Evolutionary conservation across 2,888 invertebrate genomes (phyloP).

Genomic region (Coecobrya sp.): DNA sequence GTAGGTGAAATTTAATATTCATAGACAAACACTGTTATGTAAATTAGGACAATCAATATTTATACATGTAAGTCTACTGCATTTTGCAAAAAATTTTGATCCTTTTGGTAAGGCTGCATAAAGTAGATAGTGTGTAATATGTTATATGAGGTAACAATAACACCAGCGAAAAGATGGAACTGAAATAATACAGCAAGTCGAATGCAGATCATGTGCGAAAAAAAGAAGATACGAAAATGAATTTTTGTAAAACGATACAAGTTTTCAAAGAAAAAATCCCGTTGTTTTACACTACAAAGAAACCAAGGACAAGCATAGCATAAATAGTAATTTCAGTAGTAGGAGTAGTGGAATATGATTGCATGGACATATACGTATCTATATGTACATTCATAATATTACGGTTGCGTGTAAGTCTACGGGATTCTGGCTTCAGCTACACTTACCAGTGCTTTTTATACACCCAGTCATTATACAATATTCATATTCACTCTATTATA

Average conservation of each 20-base stretch:
- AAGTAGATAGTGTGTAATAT: background rate
- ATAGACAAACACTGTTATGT: conserved; percentile 12
- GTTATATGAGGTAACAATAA: background rate
- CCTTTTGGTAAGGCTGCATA: background rate
- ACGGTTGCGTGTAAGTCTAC: background rate
- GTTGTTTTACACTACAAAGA: background rate
- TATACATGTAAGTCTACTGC: conserved; percentile 4
- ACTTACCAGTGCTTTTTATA: conserved; percentile 5
- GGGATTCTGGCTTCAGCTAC: background rate
- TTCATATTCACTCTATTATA: conserved; percentile 34
- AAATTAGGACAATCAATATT: conserved; percentile 28
- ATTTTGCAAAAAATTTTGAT: conserved; percentile 2
- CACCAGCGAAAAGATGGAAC: background rate
- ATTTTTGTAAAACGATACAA: background rate
- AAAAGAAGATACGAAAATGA: background rate
- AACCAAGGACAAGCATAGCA: conserved; percentile 20
- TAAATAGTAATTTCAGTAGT: background rate
- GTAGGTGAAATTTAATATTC: background rate
- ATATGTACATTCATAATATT: background rate
- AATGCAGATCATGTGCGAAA: conserved; percentile 28
- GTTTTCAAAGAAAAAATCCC: background rate
- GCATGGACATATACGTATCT: background rate
- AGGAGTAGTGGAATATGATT: background rate
- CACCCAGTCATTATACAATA: conserved; percentile 32
- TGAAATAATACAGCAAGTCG: background rate